A percentile compares a stretch with the other conserved stretches of the same genome.
Evolutionary conservation across 2,888 invertebrate genomes (phyloP).

Genomic region (Anorthoa munda): DNA sequence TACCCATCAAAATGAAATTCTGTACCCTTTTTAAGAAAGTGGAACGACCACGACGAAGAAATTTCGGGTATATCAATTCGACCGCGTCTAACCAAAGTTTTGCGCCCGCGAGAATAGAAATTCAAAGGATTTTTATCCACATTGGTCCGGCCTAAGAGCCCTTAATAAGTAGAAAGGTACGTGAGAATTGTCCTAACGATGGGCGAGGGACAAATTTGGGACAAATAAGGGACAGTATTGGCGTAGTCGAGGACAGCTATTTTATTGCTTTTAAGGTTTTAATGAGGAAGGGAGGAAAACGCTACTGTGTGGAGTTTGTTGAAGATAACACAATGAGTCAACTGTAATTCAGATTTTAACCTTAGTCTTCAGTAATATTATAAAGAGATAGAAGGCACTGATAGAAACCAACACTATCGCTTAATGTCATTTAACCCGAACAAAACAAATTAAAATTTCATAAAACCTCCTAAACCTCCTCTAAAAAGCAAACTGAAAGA

Average conservation of each 20-base stretch:
- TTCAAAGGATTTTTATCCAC: slow-evolving; percentile 57
- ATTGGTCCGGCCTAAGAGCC: slow-evolving; percentile 41
- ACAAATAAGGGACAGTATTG: slow-evolving; percentile 56
- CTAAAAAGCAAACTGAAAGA: no score
- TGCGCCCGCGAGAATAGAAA: slow-evolving; percentile 45
- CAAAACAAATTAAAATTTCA: no score
- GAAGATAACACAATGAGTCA: not conserved
- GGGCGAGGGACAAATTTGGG: slow-evolving; percentile 60
- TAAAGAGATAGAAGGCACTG: no score
- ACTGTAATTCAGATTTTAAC: slow-evolving; percentile 1
- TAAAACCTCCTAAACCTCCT: no score
- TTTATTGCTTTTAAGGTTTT: slow-evolving; percentile 36
- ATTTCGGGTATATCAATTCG: slow-evolving; percentile 54
- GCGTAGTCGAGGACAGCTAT: slow-evolving; percentile 41
- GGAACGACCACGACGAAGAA: slow-evolving; percentile 32
- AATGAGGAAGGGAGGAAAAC: not conserved
- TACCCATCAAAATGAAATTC: slow-evolving; percentile 49
- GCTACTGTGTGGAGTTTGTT: not conserved
- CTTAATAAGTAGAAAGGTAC: slow-evolving; percentile 66
- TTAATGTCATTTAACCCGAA: no score
- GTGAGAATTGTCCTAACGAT: slow-evolving; percentile 64
- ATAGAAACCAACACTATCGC: no score
- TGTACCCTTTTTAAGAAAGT: slow-evolving; percentile 49
- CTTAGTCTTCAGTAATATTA: no score
- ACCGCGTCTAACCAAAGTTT: slow-evolving; percentile 58